Evolutionary conservation across 2,797 vertebrate species (phyloP), one percentile per base, ranked within the genome.

Genomic region (Pteropus rufus): DNA sequence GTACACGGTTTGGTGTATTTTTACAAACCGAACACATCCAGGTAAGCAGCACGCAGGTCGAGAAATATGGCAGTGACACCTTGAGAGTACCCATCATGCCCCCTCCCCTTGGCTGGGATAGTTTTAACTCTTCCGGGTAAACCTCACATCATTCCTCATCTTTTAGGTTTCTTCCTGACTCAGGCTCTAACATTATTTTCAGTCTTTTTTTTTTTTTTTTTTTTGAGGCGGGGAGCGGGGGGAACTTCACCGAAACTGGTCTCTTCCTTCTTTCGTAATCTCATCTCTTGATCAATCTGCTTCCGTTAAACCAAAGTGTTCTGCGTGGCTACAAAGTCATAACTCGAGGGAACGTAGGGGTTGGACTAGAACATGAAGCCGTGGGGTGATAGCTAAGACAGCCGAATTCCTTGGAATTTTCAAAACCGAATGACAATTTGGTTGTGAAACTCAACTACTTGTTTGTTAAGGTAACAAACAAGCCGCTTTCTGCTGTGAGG

Each of bases 261-360:
- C 31, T 95, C 83, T 95, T 94, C 89, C 82, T 95, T 86, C 58
- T 94, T 76, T 89, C 11, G 8, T 80, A 91, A 86, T 89, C 89
- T 95, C 65, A 73, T 96, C 83, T 97, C 94, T 77, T 64, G 49
- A 89, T 95, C 93, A 92, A 0, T 76, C 49, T 79, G 79, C 89
- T 96, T 94, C 83, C 23, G n/a, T 91, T 91, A 89, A 76, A 75
- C 88, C 41, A 24, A 2, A 79, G 34, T 14, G n/a, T 72, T 64
- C 34, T 62, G 39, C 67, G 29, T 94, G 67, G 49, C 65, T 83
- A 23, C 52, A 18, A 0, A 91, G 73, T 80, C 73, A 23, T n/a
- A 86, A 49, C n/a, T 65, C 0, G 2, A 41, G 39, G 86, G 64
- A 73, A 16, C 58, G 26, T 56, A 58, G 77, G 26, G 60, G 44